Conservation (phyloP, 2,888 invertebrate genomes). For the Platycheirus rosarum region DNA sequence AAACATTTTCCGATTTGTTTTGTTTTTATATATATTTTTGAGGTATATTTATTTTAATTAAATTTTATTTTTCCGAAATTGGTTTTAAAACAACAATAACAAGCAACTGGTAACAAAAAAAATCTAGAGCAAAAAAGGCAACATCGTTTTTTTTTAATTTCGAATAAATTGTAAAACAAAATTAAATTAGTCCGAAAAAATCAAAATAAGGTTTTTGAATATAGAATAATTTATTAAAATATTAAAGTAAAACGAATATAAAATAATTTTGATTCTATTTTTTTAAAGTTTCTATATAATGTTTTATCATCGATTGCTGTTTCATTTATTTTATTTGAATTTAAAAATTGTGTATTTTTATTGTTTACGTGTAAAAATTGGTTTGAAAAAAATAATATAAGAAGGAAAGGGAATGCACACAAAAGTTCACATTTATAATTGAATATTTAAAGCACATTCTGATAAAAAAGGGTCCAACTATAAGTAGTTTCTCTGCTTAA, state of each 20-base stretch:
- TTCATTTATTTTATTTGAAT: slow-evolving; percentile 32
- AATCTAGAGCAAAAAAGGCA: slow-evolving; percentile 8
- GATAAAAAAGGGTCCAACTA: slow-evolving; percentile 5
- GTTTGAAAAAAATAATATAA: slow-evolving; percentile 24
- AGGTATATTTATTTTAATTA: slow-evolving; percentile 58
- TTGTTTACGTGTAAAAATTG: slow-evolving; percentile 33
- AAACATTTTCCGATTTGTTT: slow-evolving; percentile 40
- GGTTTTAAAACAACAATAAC: slow-evolving; percentile 58
- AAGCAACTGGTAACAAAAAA: slow-evolving; percentile 48
- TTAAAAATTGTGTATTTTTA: slow-evolving; percentile 2
- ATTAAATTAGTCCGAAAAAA: background rate
- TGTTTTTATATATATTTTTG: slow-evolving; percentile 35
- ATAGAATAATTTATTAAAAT: background rate
- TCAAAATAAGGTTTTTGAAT: background rate
- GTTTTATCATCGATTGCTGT: too few relatives aligned
- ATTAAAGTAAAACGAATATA: too few relatives aligned
- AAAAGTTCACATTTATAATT: slow-evolving; percentile 39
- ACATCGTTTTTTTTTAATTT: slow-evolving; percentile 27
- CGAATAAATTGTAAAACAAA: slow-evolving; percentile 28
- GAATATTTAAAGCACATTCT: slow-evolving; percentile 27
- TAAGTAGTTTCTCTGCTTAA: too few relatives aligned
- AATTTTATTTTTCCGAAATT: slow-evolving; percentile 53
- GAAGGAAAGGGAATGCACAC: slow-evolving; percentile 41
- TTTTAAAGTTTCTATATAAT: too few relatives aligned
- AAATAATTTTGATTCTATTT: too few relatives aligned